Percentiles rank a stretch among this genome's conserved stretches.
Evolutionary conservation across 2,113 vertebrate species (phyloP).

Genomic region (Oceanites oceanicus): DNA sequence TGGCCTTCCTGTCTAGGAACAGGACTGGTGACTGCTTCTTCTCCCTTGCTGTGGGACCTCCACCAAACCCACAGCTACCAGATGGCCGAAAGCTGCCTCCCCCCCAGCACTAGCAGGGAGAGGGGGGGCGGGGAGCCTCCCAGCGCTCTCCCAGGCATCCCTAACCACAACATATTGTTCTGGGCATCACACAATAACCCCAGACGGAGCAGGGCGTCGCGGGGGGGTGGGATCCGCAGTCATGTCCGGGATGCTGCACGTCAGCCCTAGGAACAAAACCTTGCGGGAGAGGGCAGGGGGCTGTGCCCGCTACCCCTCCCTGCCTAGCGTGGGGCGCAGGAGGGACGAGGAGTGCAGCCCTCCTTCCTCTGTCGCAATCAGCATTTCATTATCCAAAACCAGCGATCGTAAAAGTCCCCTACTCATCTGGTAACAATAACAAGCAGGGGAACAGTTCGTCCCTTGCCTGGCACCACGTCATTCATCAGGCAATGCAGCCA

Average conservation of each 20-base stretch:
- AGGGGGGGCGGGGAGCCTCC: not conserved
- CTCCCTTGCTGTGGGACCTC: conserved; percentile 19
- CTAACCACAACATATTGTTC: conserved; percentile 58
- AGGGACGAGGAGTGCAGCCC: not conserved
- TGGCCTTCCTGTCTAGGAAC: not conserved
- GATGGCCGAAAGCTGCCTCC: conserved; percentile 32
- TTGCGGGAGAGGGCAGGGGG: not conserved
- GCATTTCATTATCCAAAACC: not conserved
- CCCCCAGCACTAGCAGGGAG: not conserved
- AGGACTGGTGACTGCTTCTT: not conserved
- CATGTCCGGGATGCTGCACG: not conserved
- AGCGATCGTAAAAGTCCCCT: accelerated
- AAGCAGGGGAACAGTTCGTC: not conserved
- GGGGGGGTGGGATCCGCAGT: not conserved
- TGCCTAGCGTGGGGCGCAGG: accelerated
- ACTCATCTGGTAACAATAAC: conserved; percentile 23
- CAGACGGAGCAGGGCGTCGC: not conserved
- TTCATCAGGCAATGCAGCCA: not conserved
- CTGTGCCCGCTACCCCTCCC: not conserved
- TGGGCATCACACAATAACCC: conserved; percentile 22
- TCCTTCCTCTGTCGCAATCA: not conserved
- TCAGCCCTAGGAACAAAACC: conserved; percentile 32
- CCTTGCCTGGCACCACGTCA: not conserved
- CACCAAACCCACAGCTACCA: conserved; percentile 32
- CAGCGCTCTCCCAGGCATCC: conserved; percentile 1